Conservation (phyloP, 2,113 vertebrate species). For the Brachyistius frenatus region DNA sequence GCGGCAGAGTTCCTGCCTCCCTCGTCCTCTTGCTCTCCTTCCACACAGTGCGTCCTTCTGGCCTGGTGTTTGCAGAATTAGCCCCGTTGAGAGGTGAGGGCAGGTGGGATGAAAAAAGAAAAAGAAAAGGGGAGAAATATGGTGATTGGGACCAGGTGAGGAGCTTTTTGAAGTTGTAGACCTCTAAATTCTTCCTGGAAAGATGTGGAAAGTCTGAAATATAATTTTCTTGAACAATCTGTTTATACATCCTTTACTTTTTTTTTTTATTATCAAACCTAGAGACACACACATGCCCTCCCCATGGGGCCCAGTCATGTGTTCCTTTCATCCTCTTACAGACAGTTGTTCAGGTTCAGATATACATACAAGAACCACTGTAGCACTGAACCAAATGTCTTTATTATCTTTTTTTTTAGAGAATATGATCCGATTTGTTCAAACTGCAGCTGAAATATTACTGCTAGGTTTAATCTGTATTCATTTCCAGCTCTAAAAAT, state of each 20-base stretch:
- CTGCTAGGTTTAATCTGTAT: constrained; percentile 28
- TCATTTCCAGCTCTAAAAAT: constrained; percentile 37
- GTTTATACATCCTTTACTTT: neutral
- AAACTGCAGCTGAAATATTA: constrained; percentile 12
- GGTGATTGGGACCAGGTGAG: neutral
- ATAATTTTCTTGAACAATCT: constrained; percentile 1
- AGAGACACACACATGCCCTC: neutral
- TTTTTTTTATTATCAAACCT: neutral
- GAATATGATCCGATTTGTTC: neutral
- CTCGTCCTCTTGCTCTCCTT: constrained; percentile 58
- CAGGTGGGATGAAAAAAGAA: neutral
- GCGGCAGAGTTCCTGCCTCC: constrained; percentile 29
- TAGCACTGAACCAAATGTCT: constrained; percentile 1
- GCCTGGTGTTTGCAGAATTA: constrained; percentile 58
- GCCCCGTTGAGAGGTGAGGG: constrained; percentile 8
- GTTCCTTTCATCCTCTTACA: constrained; percentile 16
- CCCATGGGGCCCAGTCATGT: constrained; percentile 15
- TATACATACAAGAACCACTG: constrained; percentile 1
- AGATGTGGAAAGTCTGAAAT: neutral
- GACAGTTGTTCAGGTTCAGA: constrained; percentile 9
- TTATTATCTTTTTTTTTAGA: neutral
- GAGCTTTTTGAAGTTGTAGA: neutral
- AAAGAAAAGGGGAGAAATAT: neutral
- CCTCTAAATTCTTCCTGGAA: neutral
- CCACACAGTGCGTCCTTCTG: constrained; percentile 58